Evolutionary conservation across 2,113 vertebrate genomes (phyloP).

Genomic region (Cnemophilus loriae): DNA sequence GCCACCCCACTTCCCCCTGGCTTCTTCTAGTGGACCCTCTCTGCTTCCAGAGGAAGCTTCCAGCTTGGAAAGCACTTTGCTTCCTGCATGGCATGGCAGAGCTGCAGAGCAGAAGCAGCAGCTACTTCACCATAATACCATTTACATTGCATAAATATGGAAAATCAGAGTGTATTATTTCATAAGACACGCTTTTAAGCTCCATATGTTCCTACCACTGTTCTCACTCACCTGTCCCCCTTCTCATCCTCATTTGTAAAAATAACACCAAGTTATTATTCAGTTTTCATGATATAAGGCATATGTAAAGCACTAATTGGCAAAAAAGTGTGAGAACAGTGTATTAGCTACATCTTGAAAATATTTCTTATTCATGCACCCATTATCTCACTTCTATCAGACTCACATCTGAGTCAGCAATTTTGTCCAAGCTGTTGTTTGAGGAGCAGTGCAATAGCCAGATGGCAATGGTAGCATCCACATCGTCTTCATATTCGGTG

Average conservation of each 20-base stretch:
- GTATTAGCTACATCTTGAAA: background rate
- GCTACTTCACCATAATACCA: background rate
- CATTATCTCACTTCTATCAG: background rate
- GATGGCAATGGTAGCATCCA: background rate
- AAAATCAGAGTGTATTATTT: background rate
- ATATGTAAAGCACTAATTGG: background rate
- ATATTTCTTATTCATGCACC: background rate
- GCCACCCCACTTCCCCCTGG: background rate
- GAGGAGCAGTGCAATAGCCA: background rate
- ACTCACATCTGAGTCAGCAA: background rate
- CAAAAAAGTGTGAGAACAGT: background rate
- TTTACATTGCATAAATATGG: background rate
- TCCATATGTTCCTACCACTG: background rate
- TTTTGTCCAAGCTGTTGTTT: background rate
- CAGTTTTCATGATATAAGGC: background rate
- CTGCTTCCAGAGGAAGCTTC: background rate
- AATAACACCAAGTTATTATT: background rate
- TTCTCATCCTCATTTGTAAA: background rate
- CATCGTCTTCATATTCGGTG: background rate
- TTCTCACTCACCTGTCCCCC: background rate
- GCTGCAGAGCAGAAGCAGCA: background rate
- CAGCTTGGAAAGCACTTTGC: background rate
- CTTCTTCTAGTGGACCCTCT: background rate
- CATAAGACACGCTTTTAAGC: background rate
- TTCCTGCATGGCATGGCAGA: background rate